A percentile compares a stretch with the other conserved stretches of the same genome.
phyloP scores from a whole-genome alignment of 1,140 invertebrate genomes.

The Euwallacea similis region DNA sequence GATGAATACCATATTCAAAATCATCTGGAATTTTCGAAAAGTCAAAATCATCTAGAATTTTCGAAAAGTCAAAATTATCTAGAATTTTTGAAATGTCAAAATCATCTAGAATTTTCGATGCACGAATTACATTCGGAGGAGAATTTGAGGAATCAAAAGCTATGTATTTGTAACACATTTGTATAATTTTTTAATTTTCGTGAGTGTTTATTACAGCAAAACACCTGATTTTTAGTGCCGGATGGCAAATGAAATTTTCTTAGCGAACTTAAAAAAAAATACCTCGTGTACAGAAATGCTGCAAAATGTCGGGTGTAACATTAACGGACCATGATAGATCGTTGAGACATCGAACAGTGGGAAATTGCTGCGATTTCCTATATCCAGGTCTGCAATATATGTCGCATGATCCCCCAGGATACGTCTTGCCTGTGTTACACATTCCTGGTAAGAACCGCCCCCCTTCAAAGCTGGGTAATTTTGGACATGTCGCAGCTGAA shows the following conservation, averaged over 20 bases:
- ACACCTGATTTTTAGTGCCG: too few species aligned
- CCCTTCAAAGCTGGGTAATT: slow-evolving; percentile 51
- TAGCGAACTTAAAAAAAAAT: background rate
- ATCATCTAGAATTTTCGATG: too few species aligned
- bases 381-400: slow-evolving; percentile 55
- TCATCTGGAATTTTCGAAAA: too few species aligned
- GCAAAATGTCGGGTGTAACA: slow-evolving; percentile 32
- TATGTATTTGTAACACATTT: background rate
- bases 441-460: slow-evolving; percentile 55
- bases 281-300: slow-evolving; percentile 43
- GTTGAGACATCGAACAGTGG: slow-evolving; percentile 40
- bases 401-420: slow-evolving; percentile 53
- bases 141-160: background rate
- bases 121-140: too few species aligned
- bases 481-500: slow-evolving; percentile 53
- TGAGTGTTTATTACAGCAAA: background rate
- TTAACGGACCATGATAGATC: slow-evolving; percentile 49
- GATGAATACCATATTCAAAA: background rate
- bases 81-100: too few species aligned
- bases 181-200: background rate
- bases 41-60: too few species aligned
- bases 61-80: too few species aligned
- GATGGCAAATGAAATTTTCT: background rate
- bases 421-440: slow-evolving; percentile 54
- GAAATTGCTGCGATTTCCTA: slow-evolving; percentile 37